A percentile compares a stretch with the other conserved stretches of the same genome.
These are phyloP conservation scores for Hydropsyche tenuis DNA, from an alignment of 1,140 invertebrate genomes.

Conservation along the genomic window DNA sequence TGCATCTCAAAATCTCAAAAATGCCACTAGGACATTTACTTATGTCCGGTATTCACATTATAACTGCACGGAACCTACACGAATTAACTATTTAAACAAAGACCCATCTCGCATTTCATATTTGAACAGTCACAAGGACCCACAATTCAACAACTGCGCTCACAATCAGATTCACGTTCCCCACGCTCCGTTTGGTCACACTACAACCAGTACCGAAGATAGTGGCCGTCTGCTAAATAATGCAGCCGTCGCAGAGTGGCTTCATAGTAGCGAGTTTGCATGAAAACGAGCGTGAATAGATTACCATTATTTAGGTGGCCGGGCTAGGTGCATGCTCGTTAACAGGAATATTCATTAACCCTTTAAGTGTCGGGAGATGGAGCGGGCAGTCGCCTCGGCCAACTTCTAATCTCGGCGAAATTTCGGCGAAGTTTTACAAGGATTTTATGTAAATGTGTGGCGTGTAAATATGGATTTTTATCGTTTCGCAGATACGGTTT, in stretches of 20 bases:
- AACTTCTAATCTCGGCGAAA: not conserved
- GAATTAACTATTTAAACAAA: too few relatives aligned
- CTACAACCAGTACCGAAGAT: too few relatives aligned
- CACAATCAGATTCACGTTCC: too few relatives aligned
- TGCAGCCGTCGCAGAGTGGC: not conserved
- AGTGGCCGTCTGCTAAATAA: not conserved
- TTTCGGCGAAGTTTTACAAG: not conserved
- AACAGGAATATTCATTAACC: conserved; percentile 31
- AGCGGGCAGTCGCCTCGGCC: too few relatives aligned
- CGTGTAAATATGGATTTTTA: not conserved
- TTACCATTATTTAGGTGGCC: conserved; percentile 29
- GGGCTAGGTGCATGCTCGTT: conserved; percentile 22
- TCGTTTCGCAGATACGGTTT: not conserved
- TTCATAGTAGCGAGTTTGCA: conserved; percentile 14
- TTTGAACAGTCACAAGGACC: too few relatives aligned
- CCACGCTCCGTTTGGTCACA: too few relatives aligned
- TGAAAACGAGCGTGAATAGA: conserved; percentile 38
- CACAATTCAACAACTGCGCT: too few relatives aligned
- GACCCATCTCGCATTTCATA: too few relatives aligned
- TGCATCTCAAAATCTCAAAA: too few relatives aligned
- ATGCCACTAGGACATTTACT: too few relatives aligned
- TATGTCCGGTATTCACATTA: too few relatives aligned
- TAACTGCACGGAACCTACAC: too few relatives aligned
- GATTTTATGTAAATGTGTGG: not conserved
- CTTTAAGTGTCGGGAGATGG: not conserved